Percentiles rank a stretch among this genome's conserved stretches.
Conservation (phyloP, 2,888 invertebrate species). For the Ennomos fuscantarius region DNA sequence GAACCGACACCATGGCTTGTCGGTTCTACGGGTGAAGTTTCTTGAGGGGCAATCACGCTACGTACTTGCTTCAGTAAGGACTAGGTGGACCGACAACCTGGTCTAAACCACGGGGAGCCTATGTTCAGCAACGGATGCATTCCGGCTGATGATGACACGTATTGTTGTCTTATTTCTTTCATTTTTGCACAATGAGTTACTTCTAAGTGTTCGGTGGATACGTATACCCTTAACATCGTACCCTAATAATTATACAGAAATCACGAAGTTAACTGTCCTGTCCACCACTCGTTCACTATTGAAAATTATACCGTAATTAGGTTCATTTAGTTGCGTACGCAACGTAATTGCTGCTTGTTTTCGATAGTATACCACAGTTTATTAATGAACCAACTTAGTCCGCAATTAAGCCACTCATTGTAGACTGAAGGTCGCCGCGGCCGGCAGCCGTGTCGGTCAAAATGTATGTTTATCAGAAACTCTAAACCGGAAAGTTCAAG, state of each 20-base stretch:
- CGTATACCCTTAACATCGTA: too few species aligned
- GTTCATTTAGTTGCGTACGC: constrained; percentile 12
- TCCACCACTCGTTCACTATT: not conserved
- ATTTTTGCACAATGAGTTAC: too few species aligned
- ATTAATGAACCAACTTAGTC: constrained; percentile 9
- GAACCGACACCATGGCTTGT: too few species aligned
- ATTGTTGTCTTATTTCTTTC: too few species aligned
- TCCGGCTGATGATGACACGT: too few species aligned
- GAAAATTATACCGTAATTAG: constrained; percentile 15
- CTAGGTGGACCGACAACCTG: too few species aligned
- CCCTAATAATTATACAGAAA: constrained; percentile 1
- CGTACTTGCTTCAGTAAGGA: too few species aligned
- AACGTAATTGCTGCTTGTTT: constrained; percentile 11
- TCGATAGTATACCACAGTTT: constrained; percentile 4
- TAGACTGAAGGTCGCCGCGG: not conserved
- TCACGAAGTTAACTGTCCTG: not conserved
- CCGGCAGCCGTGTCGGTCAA: not conserved
- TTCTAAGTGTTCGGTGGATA: too few species aligned
- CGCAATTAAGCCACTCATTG: constrained; percentile 4
- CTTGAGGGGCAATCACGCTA: too few species aligned
- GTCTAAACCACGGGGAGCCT: too few species aligned
- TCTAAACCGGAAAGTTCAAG: not conserved
- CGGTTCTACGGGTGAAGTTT: too few species aligned
- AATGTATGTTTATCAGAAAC: not conserved
- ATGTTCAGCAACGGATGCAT: too few species aligned